Percentiles rank a stretch among this genome's conserved stretches.
Conservation (phyloP, 2,113 vertebrate species). For the Campylorhamphus procurvoides region DNA sequence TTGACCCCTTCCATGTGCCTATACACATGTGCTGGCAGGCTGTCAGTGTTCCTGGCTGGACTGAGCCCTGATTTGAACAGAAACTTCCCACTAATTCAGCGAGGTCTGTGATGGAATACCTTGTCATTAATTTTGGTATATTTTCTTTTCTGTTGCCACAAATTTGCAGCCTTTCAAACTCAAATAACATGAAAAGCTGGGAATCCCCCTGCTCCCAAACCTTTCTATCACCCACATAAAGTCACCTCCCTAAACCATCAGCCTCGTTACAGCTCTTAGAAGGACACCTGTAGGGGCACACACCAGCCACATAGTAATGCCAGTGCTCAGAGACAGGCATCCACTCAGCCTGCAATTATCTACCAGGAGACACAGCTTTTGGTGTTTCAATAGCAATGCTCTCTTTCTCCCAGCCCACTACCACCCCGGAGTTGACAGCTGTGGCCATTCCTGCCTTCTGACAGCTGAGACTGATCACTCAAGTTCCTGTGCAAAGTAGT, state of each 20-base stretch:
- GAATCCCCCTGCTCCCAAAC: background rate
- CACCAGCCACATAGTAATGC: background rate
- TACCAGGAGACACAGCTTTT: background rate
- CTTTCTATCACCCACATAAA: background rate
- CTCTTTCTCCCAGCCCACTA: background rate
- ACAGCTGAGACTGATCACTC: background rate
- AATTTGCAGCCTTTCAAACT: background rate
- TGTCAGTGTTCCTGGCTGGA: background rate
- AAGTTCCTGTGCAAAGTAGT: background rate
- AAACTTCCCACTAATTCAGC: background rate
- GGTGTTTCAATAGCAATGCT: background rate
- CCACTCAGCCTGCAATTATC: background rate
- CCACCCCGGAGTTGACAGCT: background rate
- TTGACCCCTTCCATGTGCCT: background rate
- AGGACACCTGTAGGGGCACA: accelerated
- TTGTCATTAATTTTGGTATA: background rate
- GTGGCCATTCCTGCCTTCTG: background rate
- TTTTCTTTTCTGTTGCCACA: background rate
- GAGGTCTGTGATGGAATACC: background rate
- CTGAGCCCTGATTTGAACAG: background rate
- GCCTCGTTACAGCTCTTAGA: background rate
- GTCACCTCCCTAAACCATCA: background rate
- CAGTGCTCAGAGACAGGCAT: background rate
- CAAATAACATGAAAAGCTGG: background rate
- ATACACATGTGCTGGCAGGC: accelerated